Percentiles rank a stretch among this genome's conserved stretches.
These are phyloP conservation scores for Pristionchus entomophagus DNA, from an alignment of 2,888 invertebrate genomes.

Conservation along the genomic window DNA sequence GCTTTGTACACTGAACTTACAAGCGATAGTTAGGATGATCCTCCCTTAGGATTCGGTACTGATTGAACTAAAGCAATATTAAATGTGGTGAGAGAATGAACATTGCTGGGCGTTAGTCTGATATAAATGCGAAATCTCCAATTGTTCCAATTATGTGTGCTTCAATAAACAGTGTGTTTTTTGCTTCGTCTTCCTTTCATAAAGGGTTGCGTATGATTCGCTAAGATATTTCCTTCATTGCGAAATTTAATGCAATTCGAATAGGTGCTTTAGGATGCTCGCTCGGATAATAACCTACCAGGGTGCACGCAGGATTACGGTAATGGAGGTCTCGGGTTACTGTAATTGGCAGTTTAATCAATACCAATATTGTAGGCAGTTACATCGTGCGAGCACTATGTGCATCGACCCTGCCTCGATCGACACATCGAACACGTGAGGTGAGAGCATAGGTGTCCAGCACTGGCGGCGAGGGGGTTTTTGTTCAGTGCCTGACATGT, in stretches of 20 bases:
- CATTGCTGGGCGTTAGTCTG: too few species aligned
- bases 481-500: too few species aligned
- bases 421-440: constrained; percentile 45
- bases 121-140: too few species aligned
- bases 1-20: too few species aligned
- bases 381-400: constrained; percentile 54
- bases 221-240: neutral
- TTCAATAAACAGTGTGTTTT: neutral
- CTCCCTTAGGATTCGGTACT: too few species aligned
- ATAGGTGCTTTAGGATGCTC: neutral
- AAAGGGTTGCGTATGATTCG: neutral
- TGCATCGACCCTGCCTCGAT: constrained; percentile 50
- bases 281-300: neutral
- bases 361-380: neutral
- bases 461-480: too few species aligned
- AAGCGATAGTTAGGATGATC: too few species aligned
- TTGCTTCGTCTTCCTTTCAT: neutral
- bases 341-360: neutral
- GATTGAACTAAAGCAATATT: too few species aligned
- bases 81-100: too few species aligned
- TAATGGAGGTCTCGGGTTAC: neutral
- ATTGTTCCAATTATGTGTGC: neutral
- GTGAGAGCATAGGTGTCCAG: too few species aligned
- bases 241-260: too few species aligned
- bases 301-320: neutral